Evolutionary conservation across 1,140 invertebrate species (phyloP).

Genomic region (Leptinotarsa undecemlineata): DNA sequence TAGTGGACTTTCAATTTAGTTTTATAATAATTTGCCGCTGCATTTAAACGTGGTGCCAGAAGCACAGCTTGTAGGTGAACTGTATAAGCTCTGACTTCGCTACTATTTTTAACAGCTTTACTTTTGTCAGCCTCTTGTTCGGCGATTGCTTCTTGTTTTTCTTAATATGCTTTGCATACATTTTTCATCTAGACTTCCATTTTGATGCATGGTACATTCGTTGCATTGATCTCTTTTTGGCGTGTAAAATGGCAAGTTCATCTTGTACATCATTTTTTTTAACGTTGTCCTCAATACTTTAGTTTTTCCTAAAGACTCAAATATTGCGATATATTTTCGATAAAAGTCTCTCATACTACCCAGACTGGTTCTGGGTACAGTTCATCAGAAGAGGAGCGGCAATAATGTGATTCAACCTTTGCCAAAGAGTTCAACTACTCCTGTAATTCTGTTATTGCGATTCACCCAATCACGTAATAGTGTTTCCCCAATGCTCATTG

Average conservation of each 20-base stretch:
- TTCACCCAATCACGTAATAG: background rate
- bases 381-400: background rate
- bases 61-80: slow-evolving; percentile 49
- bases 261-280: background rate
- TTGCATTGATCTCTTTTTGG: too few relatives aligned
- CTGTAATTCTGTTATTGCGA: too few relatives aligned
- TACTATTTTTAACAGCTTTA: slow-evolving; percentile 14
- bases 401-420: slow-evolving; percentile 28
- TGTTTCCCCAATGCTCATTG: slow-evolving; percentile 20
- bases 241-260: slow-evolving; percentile 1
- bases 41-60: slow-evolving; percentile 44
- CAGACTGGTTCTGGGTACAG: slow-evolving; percentile 15
- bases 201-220: background rate
- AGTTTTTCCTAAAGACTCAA: background rate
- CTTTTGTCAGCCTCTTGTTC: slow-evolving; percentile 44
- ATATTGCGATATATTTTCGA: background rate
- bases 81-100: too few relatives aligned
- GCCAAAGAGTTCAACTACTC: too few relatives aligned
- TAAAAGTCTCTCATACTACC: background rate
- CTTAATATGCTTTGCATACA: slow-evolving; percentile 2
- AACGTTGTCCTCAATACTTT: background rate
- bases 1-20: slow-evolving; percentile 52
- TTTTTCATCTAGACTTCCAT: slow-evolving; percentile 16
- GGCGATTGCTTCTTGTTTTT: slow-evolving; percentile 35
- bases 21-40: slow-evolving; percentile 47